phyloP scores from a whole-genome alignment of 2,113 vertebrate genomes.

The Mystacornis crossleyi region DNA sequence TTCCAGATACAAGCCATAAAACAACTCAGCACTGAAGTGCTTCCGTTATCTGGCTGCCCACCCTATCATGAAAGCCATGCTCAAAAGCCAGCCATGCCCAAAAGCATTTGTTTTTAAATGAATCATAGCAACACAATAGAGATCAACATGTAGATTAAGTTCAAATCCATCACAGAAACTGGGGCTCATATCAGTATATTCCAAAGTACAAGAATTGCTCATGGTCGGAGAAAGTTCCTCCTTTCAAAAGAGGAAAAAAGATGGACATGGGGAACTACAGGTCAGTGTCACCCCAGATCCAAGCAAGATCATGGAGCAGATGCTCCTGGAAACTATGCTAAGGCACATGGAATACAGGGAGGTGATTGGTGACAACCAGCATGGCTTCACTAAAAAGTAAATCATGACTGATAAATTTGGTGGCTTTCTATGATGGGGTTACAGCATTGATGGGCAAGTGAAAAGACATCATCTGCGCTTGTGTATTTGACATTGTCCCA shows the following conservation, averaged over 20 bases:
- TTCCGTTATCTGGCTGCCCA: slow-evolving; percentile 53
- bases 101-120: slow-evolving; percentile 90
- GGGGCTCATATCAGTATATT: slow-evolving; percentile 75
- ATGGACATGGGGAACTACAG: background rate
- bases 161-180: slow-evolving; percentile 79
- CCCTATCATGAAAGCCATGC: slow-evolving; percentile 62
- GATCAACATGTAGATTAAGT: slow-evolving; percentile 77
- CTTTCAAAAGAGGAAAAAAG: background rate
- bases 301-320: background rate
- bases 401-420: background rate
- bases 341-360: background rate
- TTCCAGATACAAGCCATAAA: slow-evolving; percentile 70
- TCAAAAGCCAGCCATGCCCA: slow-evolving; percentile 73
- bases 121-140: slow-evolving; percentile 83
- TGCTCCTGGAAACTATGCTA: background rate
- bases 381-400: background rate
- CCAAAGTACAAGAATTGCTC: slow-evolving; percentile 78
- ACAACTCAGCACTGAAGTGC: background rate
- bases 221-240: slow-evolving; percentile 73
- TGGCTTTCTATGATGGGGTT: background rate
- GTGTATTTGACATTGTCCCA: background rate
- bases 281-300: background rate
- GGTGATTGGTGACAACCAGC: background rate
- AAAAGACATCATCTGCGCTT: background rate
- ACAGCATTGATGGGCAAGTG: background rate